These are phyloP conservation scores for Gambusia affinis DNA, from an alignment of 2,113 vertebrate genomes.

Conservation along the genomic window DNA sequence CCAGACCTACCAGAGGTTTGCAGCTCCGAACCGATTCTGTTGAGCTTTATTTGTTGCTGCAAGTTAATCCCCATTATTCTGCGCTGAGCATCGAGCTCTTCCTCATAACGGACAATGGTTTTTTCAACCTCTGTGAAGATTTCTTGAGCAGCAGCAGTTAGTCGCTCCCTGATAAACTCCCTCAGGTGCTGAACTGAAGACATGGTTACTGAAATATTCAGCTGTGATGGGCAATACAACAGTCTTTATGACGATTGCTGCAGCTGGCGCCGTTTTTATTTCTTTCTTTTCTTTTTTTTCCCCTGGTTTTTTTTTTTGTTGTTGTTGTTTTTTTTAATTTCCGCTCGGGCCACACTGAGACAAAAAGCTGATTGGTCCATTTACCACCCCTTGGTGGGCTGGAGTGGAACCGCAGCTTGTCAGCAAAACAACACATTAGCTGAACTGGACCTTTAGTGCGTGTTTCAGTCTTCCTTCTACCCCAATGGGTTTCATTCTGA, in stretches of 20 bases:
- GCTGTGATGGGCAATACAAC: neutral
- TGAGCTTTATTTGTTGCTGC: neutral
- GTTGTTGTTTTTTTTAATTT: too few relatives aligned
- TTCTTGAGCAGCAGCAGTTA: neutral
- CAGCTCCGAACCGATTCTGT: neutral
- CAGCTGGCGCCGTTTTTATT: too few relatives aligned
- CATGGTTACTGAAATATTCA: neutral
- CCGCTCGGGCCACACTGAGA: too few relatives aligned
- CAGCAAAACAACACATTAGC: too few relatives aligned
- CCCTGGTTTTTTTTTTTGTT: too few relatives aligned
- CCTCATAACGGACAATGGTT: neutral
- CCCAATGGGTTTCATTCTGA: too few relatives aligned
- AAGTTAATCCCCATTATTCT: neutral
- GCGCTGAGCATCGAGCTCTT: neutral
- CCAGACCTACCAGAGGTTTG: neutral
- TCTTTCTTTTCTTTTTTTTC: too few relatives aligned
- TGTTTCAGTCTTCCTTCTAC: too few relatives aligned
- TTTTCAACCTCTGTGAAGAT: slow-evolving; percentile 1
- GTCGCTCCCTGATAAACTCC: neutral
- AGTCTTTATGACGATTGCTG: neutral
- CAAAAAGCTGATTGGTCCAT: too few relatives aligned
- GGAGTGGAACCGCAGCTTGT: too few relatives aligned
- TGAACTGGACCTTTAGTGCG: too few relatives aligned
- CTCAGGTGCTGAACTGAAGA: neutral
- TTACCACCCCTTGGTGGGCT: too few relatives aligned